Percentiles rank a stretch among this genome's conserved stretches.
Conservation (phyloP, 2,797 vertebrate genomes). For the Spondyliosoma cantharus region DNA sequence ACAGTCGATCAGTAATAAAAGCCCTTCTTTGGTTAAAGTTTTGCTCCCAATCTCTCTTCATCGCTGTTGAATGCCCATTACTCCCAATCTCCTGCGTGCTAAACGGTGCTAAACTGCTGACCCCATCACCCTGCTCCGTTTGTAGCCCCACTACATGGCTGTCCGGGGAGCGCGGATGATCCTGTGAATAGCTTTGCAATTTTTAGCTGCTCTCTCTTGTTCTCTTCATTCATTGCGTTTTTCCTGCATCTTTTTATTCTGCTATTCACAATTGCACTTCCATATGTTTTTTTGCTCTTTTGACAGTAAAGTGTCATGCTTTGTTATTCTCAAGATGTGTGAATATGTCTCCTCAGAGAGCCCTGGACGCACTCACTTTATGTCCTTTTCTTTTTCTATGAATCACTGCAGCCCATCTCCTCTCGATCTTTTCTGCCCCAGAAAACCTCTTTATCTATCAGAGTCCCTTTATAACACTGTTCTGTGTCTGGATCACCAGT, state of each 20-base stretch:
- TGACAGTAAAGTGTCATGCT: not conserved
- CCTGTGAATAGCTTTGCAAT: constrained; percentile 32
- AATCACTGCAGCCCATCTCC: constrained; percentile 1
- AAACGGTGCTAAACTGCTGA: constrained; percentile 63
- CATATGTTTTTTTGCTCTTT: not conserved
- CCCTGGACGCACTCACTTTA: not conserved
- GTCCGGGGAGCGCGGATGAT: constrained; percentile 35
- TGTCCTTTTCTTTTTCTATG: not conserved
- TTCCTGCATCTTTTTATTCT: constrained; percentile 12
- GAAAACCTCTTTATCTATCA: constrained; percentile 2
- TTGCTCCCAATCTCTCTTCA: constrained; percentile 30
- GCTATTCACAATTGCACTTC: not conserved
- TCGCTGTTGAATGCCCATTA: constrained; percentile 57
- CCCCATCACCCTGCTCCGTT: constrained; percentile 53
- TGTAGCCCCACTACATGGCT: constrained; percentile 52
- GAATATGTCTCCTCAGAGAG: not conserved
- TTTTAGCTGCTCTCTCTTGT: constrained; percentile 34
- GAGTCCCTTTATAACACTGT: constrained; percentile 48
- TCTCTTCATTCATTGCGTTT: constrained; percentile 28
- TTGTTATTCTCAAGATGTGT: not conserved
- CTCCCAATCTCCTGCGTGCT: constrained; percentile 43
- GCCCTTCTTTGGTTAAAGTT: constrained; percentile 35
- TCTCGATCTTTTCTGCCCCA: not conserved
- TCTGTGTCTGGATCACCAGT: constrained; percentile 41
- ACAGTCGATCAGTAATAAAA: constrained; percentile 44